A percentile compares a stretch with the other conserved stretches of the same genome.
phyloP scores from a whole-genome alignment of 2,113 vertebrate species.

The Oncorhynchus keta region DNA sequence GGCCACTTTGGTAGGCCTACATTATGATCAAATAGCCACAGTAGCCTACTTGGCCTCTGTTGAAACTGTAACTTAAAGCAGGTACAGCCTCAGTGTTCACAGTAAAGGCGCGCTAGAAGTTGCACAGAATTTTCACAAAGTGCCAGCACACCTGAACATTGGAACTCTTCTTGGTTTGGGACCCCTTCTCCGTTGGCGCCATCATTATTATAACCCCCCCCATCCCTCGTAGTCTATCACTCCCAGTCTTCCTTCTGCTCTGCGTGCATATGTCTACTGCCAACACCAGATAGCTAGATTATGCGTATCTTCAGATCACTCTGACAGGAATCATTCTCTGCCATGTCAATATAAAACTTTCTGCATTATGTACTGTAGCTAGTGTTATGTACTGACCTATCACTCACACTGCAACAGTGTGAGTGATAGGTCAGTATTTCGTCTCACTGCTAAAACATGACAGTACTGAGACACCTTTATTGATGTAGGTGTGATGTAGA shows the following conservation, averaged over 20 bases:
- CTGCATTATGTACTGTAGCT: not conserved
- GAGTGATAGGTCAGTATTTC: not conserved
- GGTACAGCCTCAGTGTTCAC: no score
- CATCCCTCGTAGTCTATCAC: not conserved
- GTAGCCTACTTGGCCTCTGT: no score
- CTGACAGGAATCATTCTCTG: not conserved
- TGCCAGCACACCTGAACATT: no score
- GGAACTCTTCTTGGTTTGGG: no score
- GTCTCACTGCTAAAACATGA: not conserved
- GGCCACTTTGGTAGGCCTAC: no score
- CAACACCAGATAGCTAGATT: slow-evolving; percentile 36
- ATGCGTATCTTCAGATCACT: not conserved
- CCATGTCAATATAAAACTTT: not conserved
- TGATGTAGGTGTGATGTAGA: slow-evolving; percentile 16
- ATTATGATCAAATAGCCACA: no score
- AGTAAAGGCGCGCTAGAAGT: no score
- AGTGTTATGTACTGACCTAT: no score
- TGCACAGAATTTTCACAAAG: no score
- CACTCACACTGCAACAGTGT: not conserved
- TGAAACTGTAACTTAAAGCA: no score
- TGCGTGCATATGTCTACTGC: not conserved
- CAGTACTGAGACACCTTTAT: slow-evolving; percentile 34
- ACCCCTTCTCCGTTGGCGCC: not conserved
- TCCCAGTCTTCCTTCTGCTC: slow-evolving; percentile 25
- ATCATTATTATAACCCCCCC: not conserved